These are phyloP conservation scores for Brachionus koreanus DNA, from an alignment of 1,140 invertebrate genomes.

Conservation along the genomic window DNA sequence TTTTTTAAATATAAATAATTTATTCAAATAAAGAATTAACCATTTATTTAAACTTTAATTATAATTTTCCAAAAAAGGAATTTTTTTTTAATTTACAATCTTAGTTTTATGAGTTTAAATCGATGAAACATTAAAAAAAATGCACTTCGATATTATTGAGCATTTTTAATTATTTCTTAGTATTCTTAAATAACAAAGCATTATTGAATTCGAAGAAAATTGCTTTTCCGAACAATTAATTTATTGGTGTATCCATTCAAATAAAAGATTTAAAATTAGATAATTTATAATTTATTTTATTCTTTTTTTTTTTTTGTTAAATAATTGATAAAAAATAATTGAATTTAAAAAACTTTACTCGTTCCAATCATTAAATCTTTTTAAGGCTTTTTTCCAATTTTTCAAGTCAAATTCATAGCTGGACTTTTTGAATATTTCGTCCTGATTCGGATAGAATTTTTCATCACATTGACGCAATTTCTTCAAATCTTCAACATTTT, in stretches of 20 bases:
- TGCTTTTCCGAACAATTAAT: not conserved
- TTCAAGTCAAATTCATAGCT: not conserved
- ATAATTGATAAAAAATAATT: conserved; percentile 21
- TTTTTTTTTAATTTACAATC: no score
- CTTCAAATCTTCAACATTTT: not conserved
- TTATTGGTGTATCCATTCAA: not conserved
- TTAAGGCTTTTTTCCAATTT: not conserved
- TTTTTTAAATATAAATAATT: not conserved
- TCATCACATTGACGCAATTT: not conserved
- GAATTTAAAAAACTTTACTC: not conserved
- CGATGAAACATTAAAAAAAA: no score
- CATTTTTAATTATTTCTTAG: not conserved
- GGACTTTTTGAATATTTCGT: not conserved
- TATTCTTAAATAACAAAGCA: no score
- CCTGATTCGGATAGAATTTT: not conserved
- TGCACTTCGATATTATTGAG: no score
- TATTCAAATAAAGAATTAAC: no score
- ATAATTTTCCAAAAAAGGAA: no score
- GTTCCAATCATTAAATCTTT: not conserved
- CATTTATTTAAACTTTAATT: no score
- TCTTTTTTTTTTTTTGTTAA: not conserved
- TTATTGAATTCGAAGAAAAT: no score
- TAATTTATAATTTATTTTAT: conserved; percentile 7
- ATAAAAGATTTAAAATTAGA: not conserved
- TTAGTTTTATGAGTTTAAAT: no score